Base-by-base conservation (phyloP, 2,797 vertebrate species). In the Chloroceryle amazona region DNA sequence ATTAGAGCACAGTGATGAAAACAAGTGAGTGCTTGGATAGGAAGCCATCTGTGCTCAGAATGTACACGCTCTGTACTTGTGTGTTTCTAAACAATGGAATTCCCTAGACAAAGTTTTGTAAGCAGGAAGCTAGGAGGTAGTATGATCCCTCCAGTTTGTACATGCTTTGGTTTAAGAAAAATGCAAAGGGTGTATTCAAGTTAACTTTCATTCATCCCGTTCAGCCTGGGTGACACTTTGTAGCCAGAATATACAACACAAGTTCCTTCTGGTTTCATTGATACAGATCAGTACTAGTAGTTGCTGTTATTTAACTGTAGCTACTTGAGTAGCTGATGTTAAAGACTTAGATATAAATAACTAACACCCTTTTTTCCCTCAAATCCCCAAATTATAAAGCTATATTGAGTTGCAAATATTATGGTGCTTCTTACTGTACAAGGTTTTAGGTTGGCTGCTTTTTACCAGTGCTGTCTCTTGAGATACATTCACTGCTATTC, bases 1-100 rank as follows among this genome's bases (percentile, higher is more conserved):
- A 85, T 83, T 96, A 88, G 87, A 94, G 75, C 72, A 63, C 54
- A 88, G 79, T 97, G 97, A 97, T 97, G 94, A 97, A 96, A 96
- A 97, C 90, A 97, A 97, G 95, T 74, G 93, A 95, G 87, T 82
- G 62, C 72, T 96, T 95, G 86, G 95, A 90, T 94, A 95, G 81
- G 78, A 96, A 94, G 57, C 95, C 95, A 97, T 96, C 97, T 97
- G 97, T 96, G 92, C 95, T 96, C 63, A 96, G 87, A 96, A 94
- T 35, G 71, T 94, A 84, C 84, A 49, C 82, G 61, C 70, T 94
- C 75, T 94, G 84, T 94, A 83, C 67, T 94, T 75, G 28, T 74
- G 55, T 87, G 61, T 74, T 96, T 62, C 87, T 95, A 93, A 94
- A 97, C 75, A 96, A 78, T 93, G 68, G 81, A 87, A 89, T 94